A percentile compares a stretch with the other conserved stretches of the same genome.
phyloP scores from a whole-genome alignment of 2,888 invertebrate species.

The Eupsilia transversa region DNA sequence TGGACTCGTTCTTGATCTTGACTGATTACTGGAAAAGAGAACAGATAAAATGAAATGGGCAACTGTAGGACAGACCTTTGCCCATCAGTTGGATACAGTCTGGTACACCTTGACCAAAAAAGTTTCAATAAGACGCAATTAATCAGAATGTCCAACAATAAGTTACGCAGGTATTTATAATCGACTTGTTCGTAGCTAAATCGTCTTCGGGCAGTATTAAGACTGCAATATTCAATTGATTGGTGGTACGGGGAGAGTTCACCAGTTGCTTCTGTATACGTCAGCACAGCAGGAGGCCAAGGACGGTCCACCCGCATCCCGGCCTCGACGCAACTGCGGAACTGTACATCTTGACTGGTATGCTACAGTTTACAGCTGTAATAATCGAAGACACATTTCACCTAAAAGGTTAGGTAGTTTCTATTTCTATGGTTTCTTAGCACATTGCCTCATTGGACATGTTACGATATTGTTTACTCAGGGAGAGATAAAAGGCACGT shows the following conservation, averaged over 20 bases:
- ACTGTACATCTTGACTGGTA: neutral
- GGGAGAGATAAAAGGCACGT: neutral
- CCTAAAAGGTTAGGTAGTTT: neutral
- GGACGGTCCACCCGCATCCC: conserved; percentile 43
- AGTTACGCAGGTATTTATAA: neutral
- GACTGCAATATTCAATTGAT: conserved; percentile 24
- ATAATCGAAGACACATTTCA: neutral
- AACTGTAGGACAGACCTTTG: neutral
- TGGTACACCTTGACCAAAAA: neutral
- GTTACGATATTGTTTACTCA: neutral
- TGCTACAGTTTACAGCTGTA: neutral
- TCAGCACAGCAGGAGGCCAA: conserved; percentile 46
- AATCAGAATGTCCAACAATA: neutral
- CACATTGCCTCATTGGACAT: neutral
- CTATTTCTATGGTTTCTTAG: neutral
- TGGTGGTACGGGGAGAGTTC: conserved; percentile 14
- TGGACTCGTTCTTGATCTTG: neutral
- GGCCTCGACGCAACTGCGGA: conserved; percentile 13
- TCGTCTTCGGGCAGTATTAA: neutral
- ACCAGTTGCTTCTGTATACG: conserved; percentile 43
- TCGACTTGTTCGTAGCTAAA: neutral
- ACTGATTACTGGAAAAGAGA: neutral
- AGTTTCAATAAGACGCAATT: neutral
- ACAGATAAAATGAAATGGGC: neutral
- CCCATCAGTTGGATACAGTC: neutral